phyloP scores from a whole-genome alignment of 2,797 vertebrate genomes.

The Micrastur ruficollis region DNA sequence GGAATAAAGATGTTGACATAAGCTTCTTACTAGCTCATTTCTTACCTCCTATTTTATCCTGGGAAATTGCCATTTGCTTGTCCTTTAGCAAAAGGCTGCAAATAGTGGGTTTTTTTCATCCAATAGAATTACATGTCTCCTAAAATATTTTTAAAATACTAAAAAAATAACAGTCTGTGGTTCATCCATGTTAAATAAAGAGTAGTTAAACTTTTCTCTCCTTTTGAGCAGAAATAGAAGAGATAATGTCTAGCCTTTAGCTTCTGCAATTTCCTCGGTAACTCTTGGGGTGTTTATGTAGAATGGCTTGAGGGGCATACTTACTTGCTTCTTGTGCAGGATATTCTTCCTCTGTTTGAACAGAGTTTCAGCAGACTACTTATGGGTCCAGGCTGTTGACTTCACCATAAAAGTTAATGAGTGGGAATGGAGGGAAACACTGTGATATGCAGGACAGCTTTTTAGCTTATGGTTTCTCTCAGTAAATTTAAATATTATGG shows the following conservation, averaged over 20 bases:
- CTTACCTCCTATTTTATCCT: not conserved
- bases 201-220: not conserved
- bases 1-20: not conserved
- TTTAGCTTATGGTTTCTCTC: constrained; percentile 16
- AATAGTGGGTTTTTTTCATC: not conserved
- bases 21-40: not conserved
- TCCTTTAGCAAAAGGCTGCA: not conserved
- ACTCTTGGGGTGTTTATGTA: not conserved
- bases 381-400: not conserved
- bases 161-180: not conserved
- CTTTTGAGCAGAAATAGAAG: not conserved
- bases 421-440: not conserved
- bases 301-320: not conserved
- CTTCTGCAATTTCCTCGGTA: not conserved
- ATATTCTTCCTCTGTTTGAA: not conserved
- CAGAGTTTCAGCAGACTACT: not conserved
- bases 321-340: not conserved
- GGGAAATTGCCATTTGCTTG: not conserved
- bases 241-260: not conserved
- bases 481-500: not conserved
- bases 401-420: not conserved
- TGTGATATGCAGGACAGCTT: not conserved
- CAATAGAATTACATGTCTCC: not conserved
- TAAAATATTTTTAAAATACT: not conserved
- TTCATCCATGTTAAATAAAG: not conserved